Conservation (phyloP, 2,113 vertebrate genomes). For the Phaetusa simplex region DNA sequence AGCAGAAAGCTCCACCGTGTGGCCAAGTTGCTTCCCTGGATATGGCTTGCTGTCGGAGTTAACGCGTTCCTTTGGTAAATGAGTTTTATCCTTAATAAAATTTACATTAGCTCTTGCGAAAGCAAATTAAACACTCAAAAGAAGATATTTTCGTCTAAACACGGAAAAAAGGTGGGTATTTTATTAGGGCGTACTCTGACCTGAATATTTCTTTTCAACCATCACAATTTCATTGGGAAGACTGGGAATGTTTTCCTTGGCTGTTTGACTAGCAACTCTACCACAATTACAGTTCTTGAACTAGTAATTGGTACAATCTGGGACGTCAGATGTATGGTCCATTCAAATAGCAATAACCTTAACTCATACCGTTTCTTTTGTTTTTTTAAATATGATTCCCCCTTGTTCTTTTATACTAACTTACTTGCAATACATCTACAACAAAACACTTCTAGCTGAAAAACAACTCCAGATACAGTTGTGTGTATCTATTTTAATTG, state of each 20-base stretch:
- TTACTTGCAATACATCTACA: neutral
- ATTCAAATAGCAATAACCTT: neutral
- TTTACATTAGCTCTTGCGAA: neutral
- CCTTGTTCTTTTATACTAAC: neutral
- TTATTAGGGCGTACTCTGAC: neutral
- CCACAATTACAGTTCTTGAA: neutral
- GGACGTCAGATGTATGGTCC: neutral
- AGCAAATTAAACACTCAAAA: neutral
- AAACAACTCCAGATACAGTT: neutral
- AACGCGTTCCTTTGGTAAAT: accelerated
- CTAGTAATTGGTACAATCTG: neutral
- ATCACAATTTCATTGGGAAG: neutral
- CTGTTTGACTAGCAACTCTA: neutral
- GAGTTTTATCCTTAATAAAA: neutral
- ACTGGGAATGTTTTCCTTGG: neutral
- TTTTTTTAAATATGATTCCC: neutral
- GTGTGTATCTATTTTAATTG: neutral
- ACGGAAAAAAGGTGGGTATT: neutral
- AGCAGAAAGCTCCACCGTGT: constrained; percentile 28
- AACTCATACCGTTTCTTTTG: neutral
- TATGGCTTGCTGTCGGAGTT: accelerated
- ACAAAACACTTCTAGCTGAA: neutral
- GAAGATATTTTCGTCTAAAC: neutral
- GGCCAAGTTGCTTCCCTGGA: neutral
- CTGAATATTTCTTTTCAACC: neutral